Evolutionary conservation across 1,140 invertebrate species (phyloP).

Genomic region (Brachionus rubens): DNA sequence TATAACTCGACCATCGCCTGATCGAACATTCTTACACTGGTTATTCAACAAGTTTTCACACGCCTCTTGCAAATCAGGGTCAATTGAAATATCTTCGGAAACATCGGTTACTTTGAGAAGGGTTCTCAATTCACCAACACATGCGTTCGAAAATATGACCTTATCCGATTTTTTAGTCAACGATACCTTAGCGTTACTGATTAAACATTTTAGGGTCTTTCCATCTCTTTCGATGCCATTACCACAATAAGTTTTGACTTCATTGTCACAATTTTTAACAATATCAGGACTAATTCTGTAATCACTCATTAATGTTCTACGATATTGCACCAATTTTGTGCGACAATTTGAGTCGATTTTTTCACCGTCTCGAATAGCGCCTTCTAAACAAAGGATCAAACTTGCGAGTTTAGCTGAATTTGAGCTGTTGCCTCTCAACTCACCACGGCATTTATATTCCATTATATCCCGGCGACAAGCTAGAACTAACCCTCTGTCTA

Average conservation of each 20-base stretch:
- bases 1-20: conserved; percentile 69
- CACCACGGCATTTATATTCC: conserved; percentile 11
- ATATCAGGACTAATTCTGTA: conserved; percentile 86
- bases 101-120: conserved; percentile 16
- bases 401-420: neutral
- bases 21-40: conserved; percentile 52
- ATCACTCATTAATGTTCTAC: conserved; percentile 85
- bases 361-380: neutral
- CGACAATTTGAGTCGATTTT: conserved; percentile 70
- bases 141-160: conserved; percentile 34
- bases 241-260: conserved; percentile 67
- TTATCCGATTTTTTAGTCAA: conserved; percentile 47
- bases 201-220: conserved; percentile 10
- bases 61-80: conserved; percentile 78
- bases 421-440: neutral
- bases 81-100: conserved; percentile 84
- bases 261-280: conserved; percentile 70
- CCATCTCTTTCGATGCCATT: conserved; percentile 28
- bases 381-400: conserved; percentile 41
- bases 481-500: neutral
- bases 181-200: conserved; percentile 5
- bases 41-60: conserved; percentile 76
- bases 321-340: conserved; percentile 81
- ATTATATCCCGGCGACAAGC: conserved; percentile 9
- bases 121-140: neutral